phyloP scores from a whole-genome alignment of 2,888 invertebrate genomes.

The Nebria salina region DNA sequence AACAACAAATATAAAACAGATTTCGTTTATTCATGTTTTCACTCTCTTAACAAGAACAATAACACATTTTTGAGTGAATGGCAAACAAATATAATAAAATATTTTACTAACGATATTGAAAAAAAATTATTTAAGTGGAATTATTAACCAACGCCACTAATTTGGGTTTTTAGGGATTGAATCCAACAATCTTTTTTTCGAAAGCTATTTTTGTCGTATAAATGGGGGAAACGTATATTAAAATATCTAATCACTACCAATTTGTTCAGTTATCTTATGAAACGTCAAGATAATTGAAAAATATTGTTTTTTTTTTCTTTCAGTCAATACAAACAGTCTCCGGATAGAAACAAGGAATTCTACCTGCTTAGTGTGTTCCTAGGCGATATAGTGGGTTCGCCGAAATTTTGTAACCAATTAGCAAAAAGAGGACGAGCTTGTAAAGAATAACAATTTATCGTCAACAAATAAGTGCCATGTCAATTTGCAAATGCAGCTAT shows the following conservation, averaged over 20 bases:
- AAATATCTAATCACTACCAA: slow-evolving; percentile 1
- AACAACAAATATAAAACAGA: too few relatives aligned
- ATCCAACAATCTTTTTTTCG: too few relatives aligned
- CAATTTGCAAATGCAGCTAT: neutral
- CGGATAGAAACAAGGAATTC: slow-evolving; percentile 80
- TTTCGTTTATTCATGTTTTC: too few relatives aligned
- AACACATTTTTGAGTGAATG: too few relatives aligned
- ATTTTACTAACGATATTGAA: too few relatives aligned
- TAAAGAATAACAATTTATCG: slow-evolving; percentile 50
- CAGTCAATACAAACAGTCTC: slow-evolving; percentile 82
- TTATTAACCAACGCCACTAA: too few relatives aligned
- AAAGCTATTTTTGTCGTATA: neutral
- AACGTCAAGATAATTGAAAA: neutral
- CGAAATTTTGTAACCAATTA: slow-evolving; percentile 81
- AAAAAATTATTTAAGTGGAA: too few relatives aligned
- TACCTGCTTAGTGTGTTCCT: slow-evolving; percentile 86
- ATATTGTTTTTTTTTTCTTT: slow-evolving; percentile 52
- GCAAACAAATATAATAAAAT: too few relatives aligned
- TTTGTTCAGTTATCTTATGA: neutral
- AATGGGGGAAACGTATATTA: neutral
- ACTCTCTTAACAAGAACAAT: too few relatives aligned
- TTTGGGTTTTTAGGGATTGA: too few relatives aligned
- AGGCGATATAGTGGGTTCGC: slow-evolving; percentile 85
- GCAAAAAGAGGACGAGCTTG: slow-evolving; percentile 71
- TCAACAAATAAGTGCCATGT: neutral